phyloP scores from a whole-genome alignment of 1,140 invertebrate species.

The Aplysia californica region DNA sequence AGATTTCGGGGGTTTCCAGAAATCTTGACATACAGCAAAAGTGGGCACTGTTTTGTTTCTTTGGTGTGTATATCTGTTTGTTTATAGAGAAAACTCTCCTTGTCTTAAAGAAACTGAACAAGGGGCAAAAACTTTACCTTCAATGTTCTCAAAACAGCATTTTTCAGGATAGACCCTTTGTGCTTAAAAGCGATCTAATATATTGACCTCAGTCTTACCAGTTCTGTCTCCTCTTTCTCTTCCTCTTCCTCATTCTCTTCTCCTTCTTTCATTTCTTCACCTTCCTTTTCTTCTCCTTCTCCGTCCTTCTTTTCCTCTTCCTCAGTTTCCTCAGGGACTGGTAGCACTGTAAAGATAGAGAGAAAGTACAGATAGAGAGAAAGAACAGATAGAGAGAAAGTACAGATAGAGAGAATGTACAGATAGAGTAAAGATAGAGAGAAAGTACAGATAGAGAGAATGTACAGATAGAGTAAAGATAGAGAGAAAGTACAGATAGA shows the following conservation, averaged over 20 bases:
- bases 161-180: no score
- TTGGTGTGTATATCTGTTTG: no score
- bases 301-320: slow-evolving; percentile 14
- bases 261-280: slow-evolving; percentile 39
- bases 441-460: background rate
- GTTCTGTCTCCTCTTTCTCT: slow-evolving; percentile 36
- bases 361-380: no score
- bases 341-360: background rate
- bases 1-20: no score
- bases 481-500: background rate
- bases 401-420: background rate
- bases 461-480: background rate
- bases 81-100: no score
- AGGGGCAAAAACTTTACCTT: no score
- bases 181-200: no score
- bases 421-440: background rate
- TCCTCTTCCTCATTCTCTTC: slow-evolving; percentile 47
- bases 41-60: no score
- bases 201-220: no score
- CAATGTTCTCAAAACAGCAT: no score
- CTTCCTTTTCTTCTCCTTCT: slow-evolving; percentile 40
- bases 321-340: slow-evolving; percentile 4
- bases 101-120: no score
- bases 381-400: background rate
- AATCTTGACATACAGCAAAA: no score